Conservation (phyloP, 2,113 vertebrate species). For the Anguilla japonica region DNA sequence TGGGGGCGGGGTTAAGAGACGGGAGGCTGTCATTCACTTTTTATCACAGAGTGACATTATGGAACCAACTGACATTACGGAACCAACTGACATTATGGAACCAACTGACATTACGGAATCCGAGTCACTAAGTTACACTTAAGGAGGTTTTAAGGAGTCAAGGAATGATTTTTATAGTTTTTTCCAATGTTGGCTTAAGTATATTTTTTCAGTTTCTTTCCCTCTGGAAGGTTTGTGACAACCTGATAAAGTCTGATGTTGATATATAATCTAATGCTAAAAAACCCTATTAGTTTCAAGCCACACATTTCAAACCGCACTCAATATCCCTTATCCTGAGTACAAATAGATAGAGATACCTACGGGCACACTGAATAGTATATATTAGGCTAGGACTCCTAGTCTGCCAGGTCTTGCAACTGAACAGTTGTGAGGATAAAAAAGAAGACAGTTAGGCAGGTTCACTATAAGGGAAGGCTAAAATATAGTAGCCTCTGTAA, state of each 20-base stretch:
- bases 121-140: too few species aligned
- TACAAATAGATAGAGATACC: not conserved
- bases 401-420: not conserved
- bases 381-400: not conserved
- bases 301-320: too few species aligned
- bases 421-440: not conserved
- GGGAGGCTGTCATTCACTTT: not conserved
- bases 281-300: too few species aligned
- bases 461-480: not conserved
- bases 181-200: not conserved
- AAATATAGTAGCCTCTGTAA: not conserved
- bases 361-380: not conserved
- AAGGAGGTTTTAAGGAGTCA: too few species aligned
- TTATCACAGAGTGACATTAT: not conserved
- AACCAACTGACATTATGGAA: not conserved
- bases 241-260: too few species aligned
- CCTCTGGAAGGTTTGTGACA: not conserved
- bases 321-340: too few species aligned
- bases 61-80: not conserved
- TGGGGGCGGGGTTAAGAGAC: constrained; percentile 42
- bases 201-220: too few species aligned
- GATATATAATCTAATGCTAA: not conserved
- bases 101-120: not conserved
- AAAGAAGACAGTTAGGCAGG: not conserved
- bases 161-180: not conserved